phyloP scores from a whole-genome alignment of 2,113 vertebrate genomes.

The Noctilio leporinus region DNA sequence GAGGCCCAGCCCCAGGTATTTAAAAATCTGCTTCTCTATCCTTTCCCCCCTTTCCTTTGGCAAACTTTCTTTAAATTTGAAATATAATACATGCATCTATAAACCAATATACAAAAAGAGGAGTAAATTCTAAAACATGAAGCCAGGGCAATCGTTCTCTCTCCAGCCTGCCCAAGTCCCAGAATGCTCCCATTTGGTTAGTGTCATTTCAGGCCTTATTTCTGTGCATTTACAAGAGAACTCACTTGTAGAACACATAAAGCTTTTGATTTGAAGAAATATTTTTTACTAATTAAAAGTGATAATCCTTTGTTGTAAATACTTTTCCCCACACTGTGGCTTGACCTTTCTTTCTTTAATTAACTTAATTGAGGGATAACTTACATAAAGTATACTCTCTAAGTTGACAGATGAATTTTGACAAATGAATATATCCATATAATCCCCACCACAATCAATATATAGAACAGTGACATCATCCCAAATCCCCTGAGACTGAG shows the following conservation, averaged over 20 bases:
- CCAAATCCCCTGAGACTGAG: too few species aligned
- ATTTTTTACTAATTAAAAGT: too few species aligned
- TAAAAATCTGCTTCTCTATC: neutral
- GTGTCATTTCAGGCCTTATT: neutral
- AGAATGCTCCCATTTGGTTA: neutral
- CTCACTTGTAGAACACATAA: neutral
- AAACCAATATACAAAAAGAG: neutral
- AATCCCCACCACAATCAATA: neutral
- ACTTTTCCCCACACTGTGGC: neutral
- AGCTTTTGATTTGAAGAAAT: neutral
- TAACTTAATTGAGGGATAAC: neutral
- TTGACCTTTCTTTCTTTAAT: neutral
- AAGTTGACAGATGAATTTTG: neutral
- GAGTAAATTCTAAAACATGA: neutral
- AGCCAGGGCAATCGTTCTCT: neutral
- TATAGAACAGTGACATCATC: neutral
- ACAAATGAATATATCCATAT: neutral
- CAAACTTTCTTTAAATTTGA: neutral
- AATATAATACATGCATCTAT: neutral
- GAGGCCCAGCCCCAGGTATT: too few species aligned
- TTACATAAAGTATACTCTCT: neutral
- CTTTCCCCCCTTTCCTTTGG: fast-evolving
- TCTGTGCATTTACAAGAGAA: neutral
- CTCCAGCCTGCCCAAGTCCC: neutral
- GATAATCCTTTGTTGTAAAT: neutral